phyloP scores from a whole-genome alignment of 30 jellyfish, hydroid and myxozoan species.

The Pelagia noctiluca region DNA sequence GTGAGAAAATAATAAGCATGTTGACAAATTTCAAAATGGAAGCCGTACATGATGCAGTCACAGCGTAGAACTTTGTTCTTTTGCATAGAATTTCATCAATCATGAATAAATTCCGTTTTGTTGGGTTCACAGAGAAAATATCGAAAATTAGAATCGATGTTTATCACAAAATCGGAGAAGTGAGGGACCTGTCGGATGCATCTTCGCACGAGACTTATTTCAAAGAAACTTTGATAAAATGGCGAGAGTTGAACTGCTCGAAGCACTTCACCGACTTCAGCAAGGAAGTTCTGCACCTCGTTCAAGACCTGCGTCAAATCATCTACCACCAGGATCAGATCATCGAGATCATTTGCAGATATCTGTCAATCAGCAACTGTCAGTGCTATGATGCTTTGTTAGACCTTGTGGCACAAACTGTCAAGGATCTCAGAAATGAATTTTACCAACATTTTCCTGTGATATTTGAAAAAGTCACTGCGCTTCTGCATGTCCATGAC shows the following conservation, averaged over 20 bases:
- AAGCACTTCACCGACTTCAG: slow-evolving; percentile 59
- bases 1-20: no score
- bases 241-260: slow-evolving; percentile 90
- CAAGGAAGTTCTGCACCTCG: slow-evolving; percentile 58
- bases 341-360: slow-evolving; percentile 44
- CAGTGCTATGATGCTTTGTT: slow-evolving; percentile 82
- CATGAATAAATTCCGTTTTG: slow-evolving; percentile 76
- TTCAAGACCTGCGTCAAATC: slow-evolving; percentile 77
- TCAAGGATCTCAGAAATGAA: slow-evolving; percentile 83
- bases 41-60: no score
- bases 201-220: slow-evolving; percentile 91
- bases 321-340: slow-evolving; percentile 75
- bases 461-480: slow-evolving; percentile 37
- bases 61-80: no score
- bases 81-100: no score
- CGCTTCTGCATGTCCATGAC: slow-evolving; percentile 50
- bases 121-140: slow-evolving; percentile 77
- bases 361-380: slow-evolving; percentile 37
- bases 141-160: slow-evolving; percentile 82
- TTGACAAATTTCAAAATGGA: no score
- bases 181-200: slow-evolving; percentile 79
- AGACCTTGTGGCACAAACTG: slow-evolving; percentile 79
- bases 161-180: slow-evolving; percentile 59
- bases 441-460: slow-evolving; percentile 74
- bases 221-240: slow-evolving; percentile 77